Percentiles rank a stretch among this genome's conserved stretches.
Conservation (phyloP, 2,888 invertebrate species). For the Andrena dorsata region DNA sequence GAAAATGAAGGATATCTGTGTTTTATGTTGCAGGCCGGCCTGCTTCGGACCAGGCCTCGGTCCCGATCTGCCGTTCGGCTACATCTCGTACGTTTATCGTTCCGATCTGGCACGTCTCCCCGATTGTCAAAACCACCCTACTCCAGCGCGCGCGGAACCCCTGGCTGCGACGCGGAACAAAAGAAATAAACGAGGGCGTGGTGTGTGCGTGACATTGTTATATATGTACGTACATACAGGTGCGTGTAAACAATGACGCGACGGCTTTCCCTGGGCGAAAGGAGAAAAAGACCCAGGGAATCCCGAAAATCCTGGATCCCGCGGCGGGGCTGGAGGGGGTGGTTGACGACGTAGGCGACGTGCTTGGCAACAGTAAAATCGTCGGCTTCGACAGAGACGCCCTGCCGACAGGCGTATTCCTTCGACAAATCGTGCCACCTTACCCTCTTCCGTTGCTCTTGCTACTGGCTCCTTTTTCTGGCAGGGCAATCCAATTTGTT, state of each 20-base stretch:
- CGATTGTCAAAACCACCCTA: slow-evolving; percentile 57
- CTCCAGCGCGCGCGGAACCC: slow-evolving; percentile 68
- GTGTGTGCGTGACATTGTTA: slow-evolving; percentile 83
- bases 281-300: slow-evolving; percentile 56
- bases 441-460: slow-evolving; percentile 25
- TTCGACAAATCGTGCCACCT: slow-evolving; percentile 70
- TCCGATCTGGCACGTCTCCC: slow-evolving; percentile 62
- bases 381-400: slow-evolving; percentile 54
- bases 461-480: slow-evolving; percentile 31
- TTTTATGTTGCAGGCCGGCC: slow-evolving; percentile 24
- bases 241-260: slow-evolving; percentile 77
- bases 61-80: slow-evolving; percentile 21
- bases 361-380: slow-evolving; percentile 72
- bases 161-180: slow-evolving; percentile 82
- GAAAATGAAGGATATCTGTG: not conserved
- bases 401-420: slow-evolving; percentile 70
- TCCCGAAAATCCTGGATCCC: slow-evolving; percentile 67
- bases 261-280: slow-evolving; percentile 26
- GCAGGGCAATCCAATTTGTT: slow-evolving; percentile 69
- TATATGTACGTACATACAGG: slow-evolving; percentile 76
- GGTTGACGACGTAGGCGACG: slow-evolving; percentile 60
- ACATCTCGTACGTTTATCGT: slow-evolving; percentile 61
- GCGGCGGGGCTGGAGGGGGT: not conserved
- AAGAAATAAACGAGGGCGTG: slow-evolving; percentile 83
- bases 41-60: slow-evolving; percentile 19